A percentile compares a stretch with the other conserved stretches of the same genome.
Evolutionary conservation across 2,113 vertebrate species (phyloP).

Genomic region (Aspiorhynchus laticeps): DNA sequence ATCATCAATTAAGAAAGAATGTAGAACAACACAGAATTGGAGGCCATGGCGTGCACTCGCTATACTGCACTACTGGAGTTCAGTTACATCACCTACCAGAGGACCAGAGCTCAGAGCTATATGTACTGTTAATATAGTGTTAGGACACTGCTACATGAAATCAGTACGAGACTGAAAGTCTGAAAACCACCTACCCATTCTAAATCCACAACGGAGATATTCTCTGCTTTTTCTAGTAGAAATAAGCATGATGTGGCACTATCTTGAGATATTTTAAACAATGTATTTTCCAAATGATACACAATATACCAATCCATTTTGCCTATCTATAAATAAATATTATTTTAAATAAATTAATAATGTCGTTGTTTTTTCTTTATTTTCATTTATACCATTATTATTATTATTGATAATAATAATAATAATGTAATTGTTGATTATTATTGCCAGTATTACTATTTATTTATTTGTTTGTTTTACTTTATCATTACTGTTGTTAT

Average conservation of each 20-base stretch:
- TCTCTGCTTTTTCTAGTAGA: not conserved
- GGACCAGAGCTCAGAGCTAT: not conserved
- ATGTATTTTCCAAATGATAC: not conserved
- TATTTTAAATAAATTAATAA: not conserved
- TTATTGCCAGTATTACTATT: not conserved
- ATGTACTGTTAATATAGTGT: not conserved
- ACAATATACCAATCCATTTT: not conserved
- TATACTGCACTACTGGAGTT: not conserved
- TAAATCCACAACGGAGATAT: not conserved
- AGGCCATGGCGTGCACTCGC: not conserved
- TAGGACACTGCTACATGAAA: not conserved
- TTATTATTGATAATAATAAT: no score
- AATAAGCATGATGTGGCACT: not conserved
- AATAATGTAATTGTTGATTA: not conserved
- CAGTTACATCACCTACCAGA: not conserved
- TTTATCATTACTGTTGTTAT: no score
- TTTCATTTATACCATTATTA: not conserved
- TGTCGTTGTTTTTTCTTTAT: not conserved
- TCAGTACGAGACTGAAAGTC: not conserved
- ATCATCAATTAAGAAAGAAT: constrained; percentile 54
- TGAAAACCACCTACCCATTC: not conserved
- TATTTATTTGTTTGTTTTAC: not conserved
- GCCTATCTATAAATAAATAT: not conserved
- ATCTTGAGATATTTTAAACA: not conserved
- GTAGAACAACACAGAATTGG: constrained; percentile 3